These are phyloP conservation scores for Chaitophorus viminalis DNA, from an alignment of 2,888 invertebrate genomes.

Conservation along the genomic window DNA sequence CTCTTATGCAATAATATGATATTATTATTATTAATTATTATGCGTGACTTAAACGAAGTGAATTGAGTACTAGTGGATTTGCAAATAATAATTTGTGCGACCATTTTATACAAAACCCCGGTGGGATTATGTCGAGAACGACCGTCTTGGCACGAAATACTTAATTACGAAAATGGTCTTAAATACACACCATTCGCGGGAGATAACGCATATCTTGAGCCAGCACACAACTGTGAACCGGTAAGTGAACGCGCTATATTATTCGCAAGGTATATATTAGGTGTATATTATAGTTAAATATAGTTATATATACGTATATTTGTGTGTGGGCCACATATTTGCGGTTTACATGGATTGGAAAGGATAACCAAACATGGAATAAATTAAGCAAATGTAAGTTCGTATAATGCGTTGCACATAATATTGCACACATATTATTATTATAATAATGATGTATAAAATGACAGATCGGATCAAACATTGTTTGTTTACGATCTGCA, in stretches of 20 bases:
- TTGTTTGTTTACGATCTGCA: too few species aligned
- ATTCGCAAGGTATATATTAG: constrained; percentile 5
- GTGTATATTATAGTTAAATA: too few species aligned
- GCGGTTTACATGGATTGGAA: constrained; percentile 3
- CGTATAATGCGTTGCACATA: background rate
- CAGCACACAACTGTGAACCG: background rate
- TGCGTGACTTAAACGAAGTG: background rate
- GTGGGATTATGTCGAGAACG: background rate
- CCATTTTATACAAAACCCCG: background rate
- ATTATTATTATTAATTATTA: too few species aligned
- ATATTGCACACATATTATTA: too few species aligned
- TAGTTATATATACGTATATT: too few species aligned
- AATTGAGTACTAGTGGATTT: background rate
- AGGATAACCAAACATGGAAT: constrained; percentile 25
- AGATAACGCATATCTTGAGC: constrained; percentile 33
- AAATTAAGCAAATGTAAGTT: background rate
- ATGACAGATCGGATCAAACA: too few species aligned
- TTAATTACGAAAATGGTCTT: constrained; percentile 46
- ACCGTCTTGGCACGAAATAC: constrained; percentile 37
- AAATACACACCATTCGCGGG: constrained; percentile 24
- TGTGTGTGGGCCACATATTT: background rate
- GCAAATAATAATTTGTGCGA: constrained; percentile 10
- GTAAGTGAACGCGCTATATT: constrained; percentile 10
- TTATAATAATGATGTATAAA: too few species aligned
- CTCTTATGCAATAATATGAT: too few species aligned